Evolutionary conservation across 2,113 vertebrate species (phyloP).

Genomic region (Haemorhous mexicanus): DNA sequence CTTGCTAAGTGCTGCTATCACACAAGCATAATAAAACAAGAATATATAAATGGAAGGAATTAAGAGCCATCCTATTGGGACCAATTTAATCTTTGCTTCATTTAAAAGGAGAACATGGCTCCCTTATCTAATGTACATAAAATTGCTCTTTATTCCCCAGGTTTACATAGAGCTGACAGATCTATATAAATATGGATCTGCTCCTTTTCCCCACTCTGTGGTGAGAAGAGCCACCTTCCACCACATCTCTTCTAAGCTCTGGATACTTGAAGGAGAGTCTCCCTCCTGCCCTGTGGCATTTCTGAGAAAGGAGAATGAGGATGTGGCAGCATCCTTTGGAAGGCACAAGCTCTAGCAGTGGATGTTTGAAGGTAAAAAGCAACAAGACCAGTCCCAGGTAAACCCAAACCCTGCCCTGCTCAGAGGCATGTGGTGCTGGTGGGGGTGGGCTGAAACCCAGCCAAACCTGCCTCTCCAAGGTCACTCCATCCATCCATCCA

Average conservation of each 20-base stretch:
- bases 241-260: neutral
- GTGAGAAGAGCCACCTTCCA: neutral
- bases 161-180: conserved; percentile 54
- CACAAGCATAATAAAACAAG: conserved; percentile 61
- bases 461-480: neutral
- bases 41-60: conserved; percentile 51
- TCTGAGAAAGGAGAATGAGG: neutral
- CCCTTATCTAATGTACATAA: conserved; percentile 59
- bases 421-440: neutral
- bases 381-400: neutral
- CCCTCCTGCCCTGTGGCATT: neutral
- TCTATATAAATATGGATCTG: conserved; percentile 29
- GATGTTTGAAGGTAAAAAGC: neutral
- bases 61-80: conserved; percentile 61
- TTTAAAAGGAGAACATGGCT: conserved; percentile 65
- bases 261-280: neutral
- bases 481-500: neutral
- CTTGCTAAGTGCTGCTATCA: neutral
- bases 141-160: conserved; percentile 58
- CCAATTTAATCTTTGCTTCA: conserved; percentile 65
- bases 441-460: neutral
- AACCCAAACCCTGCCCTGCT: neutral
- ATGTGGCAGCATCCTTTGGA: neutral
- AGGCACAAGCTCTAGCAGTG: neutral
- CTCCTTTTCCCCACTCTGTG: neutral